phyloP scores from a whole-genome alignment of 2,888 invertebrate species.

The Hofmannophila pseudospretella region DNA sequence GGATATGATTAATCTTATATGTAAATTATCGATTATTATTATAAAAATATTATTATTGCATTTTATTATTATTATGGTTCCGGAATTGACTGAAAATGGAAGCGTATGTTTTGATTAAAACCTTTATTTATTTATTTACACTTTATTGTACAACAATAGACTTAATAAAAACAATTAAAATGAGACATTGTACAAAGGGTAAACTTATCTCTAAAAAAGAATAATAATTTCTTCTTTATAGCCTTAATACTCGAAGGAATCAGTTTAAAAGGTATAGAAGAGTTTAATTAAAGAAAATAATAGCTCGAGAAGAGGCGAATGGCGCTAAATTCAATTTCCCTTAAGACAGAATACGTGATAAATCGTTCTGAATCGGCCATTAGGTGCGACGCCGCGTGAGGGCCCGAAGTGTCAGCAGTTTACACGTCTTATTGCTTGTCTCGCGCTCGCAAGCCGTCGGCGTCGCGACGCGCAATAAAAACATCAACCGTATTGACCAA shows the following conservation, averaged over 20 bases:
- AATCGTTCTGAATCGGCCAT: conserved; percentile 67
- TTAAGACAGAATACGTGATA: conserved; percentile 67
- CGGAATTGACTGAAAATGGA: too few species aligned
- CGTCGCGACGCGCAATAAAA: conserved; percentile 72
- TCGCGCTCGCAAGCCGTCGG: conserved; percentile 44
- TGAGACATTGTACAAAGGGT: too few species aligned
- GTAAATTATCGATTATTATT: too few species aligned
- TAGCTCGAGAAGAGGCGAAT: conserved; percentile 46
- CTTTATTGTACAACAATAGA: too few species aligned
- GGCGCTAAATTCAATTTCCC: conserved; percentile 64
- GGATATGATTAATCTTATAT: too few species aligned
- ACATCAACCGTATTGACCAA: conserved; percentile 74
- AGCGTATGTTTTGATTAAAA: too few species aligned
- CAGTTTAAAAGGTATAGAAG: conserved; percentile 30
- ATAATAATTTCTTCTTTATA: too few species aligned
- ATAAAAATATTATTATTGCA: too few species aligned
- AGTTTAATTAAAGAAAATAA: conserved; percentile 57
- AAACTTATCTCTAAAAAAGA: too few species aligned
- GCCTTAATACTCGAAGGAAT: neutral
- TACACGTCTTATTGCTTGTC: conserved; percentile 69
- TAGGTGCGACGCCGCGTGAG: conserved; percentile 64
- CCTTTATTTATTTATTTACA: too few species aligned
- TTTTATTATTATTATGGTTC: too few species aligned
- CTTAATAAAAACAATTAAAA: too few species aligned
- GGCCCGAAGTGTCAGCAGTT: conserved; percentile 57